Evolutionary conservation across 2,113 vertebrate species (phyloP).

Genomic region (Colius striatus): DNA sequence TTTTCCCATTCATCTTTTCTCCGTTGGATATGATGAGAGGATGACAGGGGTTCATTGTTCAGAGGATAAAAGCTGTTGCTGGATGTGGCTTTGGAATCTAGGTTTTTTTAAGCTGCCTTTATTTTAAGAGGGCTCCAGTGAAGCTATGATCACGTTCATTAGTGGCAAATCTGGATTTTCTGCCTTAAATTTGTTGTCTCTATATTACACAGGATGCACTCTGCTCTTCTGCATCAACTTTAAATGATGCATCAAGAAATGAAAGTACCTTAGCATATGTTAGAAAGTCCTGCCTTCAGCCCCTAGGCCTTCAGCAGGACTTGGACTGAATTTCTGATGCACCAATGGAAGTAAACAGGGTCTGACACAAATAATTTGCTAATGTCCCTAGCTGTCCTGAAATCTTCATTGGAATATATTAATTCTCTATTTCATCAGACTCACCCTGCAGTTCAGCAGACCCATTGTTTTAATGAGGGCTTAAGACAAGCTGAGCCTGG

Average conservation of each 20-base stretch:
- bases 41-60: background rate
- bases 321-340: background rate
- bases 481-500: background rate
- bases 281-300: background rate
- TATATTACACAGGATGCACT: background rate
- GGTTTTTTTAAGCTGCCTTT: conserved; percentile 27
- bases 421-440: background rate
- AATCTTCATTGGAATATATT: background rate
- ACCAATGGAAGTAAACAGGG: background rate
- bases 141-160: background rate
- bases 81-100: background rate
- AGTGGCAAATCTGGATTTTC: background rate
- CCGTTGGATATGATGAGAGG: background rate
- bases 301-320: background rate
- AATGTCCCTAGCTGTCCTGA: background rate
- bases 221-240: background rate
- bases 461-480: background rate
- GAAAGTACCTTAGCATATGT: background rate
- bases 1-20: background rate
- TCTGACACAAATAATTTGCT: background rate
- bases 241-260: background rate
- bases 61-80: background rate
- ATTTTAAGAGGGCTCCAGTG: background rate
- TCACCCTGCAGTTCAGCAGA: background rate
- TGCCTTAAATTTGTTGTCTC: background rate